Evolutionary conservation across 2,797 vertebrate species (phyloP).

Genomic region (Crenichthys baileyi): DNA sequence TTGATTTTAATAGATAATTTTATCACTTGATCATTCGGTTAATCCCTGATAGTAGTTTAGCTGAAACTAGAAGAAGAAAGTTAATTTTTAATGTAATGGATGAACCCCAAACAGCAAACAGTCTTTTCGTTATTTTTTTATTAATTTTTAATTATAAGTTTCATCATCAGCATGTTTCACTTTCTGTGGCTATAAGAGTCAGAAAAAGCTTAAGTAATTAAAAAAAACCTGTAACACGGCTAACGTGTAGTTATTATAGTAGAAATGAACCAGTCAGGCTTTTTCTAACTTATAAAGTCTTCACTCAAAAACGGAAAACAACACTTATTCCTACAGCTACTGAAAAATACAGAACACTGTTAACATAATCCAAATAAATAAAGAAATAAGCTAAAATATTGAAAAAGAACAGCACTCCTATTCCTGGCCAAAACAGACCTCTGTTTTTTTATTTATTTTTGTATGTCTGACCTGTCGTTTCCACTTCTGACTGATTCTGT

Average conservation of each 20-base stretch:
- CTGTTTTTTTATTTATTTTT: not conserved
- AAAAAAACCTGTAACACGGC: not conserved
- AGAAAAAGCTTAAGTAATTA: not conserved
- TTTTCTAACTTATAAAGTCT: not conserved
- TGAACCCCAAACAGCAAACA: no score
- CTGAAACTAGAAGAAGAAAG: no score
- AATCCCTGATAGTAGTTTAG: not conserved
- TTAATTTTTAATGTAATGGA: no score
- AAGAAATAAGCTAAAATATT: not conserved
- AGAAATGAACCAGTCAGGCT: not conserved
- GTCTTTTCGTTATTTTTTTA: no score
- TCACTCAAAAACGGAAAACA: no score
- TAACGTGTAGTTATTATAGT: not conserved
- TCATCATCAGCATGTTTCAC: no score
- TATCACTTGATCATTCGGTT: not conserved
- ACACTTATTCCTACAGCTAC: no score
- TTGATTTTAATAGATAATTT: not conserved
- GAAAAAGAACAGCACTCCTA: not conserved
- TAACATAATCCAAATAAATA: no score
- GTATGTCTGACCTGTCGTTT: not conserved
- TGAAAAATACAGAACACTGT: no score
- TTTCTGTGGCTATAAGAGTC: no score
- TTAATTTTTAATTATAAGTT: no score
- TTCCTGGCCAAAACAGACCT: no score
- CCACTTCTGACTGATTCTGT: not conserved